These are phyloP conservation scores for Rattus rattus DNA, from an alignment of 2,113 vertebrate species.

Conservation along the genomic window DNA sequence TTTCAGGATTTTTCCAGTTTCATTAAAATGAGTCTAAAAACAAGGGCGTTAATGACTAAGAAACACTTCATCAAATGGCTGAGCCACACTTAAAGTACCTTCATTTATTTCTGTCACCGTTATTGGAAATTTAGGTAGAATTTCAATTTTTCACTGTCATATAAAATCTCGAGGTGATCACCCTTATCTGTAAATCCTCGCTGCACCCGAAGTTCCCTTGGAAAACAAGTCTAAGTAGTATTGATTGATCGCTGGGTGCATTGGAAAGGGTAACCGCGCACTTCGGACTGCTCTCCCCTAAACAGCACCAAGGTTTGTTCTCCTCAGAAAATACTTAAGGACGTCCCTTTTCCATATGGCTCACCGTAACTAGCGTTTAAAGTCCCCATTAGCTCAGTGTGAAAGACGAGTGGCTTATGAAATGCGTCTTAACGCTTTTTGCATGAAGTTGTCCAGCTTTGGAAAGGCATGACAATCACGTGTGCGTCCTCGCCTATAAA, in stretches of 20 bases:
- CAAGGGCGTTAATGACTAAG: constrained; percentile 11
- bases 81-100: not conserved
- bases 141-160: not conserved
- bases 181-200: not conserved
- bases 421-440: not conserved
- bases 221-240: not conserved
- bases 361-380: not conserved
- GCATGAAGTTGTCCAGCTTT: not conserved
- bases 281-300: not conserved
- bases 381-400: not conserved
- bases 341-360: not conserved
- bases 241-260: not conserved
- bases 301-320: not conserved
- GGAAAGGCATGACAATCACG: not conserved
- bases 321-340: not conserved
- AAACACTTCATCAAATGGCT: constrained; percentile 20
- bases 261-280: not conserved
- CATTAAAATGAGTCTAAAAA: constrained; percentile 27
- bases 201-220: not conserved
- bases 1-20: not conserved
- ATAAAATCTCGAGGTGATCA: not conserved
- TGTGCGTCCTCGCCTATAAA: not conserved
- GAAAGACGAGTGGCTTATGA: constrained; percentile 9
- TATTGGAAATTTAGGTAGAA: constrained; percentile 36
- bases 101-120: constrained; percentile 3